Conservation (phyloP, 2,888 invertebrate genomes). For the Chymomyza caudatula region DNA sequence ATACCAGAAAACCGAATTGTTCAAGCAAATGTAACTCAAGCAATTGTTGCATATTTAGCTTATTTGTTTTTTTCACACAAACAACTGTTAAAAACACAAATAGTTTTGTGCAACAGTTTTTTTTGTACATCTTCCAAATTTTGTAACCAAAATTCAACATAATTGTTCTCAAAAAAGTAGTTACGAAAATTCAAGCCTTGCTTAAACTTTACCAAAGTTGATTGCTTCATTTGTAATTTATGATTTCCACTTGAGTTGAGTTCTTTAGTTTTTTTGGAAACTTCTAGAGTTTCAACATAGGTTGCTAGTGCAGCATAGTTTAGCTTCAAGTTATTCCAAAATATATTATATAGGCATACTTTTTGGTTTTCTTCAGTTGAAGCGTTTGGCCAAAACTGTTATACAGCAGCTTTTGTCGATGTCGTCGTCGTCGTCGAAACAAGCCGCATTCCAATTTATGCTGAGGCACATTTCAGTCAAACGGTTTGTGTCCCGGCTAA, state of each 20-base stretch:
- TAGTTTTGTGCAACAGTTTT: constrained; percentile 22
- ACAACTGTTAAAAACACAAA: not conserved
- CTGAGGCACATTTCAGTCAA: constrained; percentile 60
- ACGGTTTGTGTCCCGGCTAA: constrained; percentile 60
- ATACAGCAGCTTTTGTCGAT: too few relatives aligned
- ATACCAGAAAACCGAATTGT: not conserved
- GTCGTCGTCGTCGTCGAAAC: not conserved
- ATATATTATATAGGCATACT: not conserved
- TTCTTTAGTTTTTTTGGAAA: constrained; percentile 25
- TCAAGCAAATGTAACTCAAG: not conserved
- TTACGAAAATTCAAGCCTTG: constrained; percentile 55
- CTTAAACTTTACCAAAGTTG: constrained; percentile 75
- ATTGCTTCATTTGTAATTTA: constrained; percentile 58
- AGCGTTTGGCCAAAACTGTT: constrained; percentile 24
- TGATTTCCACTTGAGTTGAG: not conserved
- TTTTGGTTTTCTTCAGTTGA: not conserved
- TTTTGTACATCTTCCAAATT: constrained; percentile 34
- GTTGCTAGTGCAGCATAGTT: constrained; percentile 60
- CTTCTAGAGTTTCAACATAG: constrained; percentile 24
- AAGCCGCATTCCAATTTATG: constrained; percentile 19
- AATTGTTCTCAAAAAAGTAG: constrained; percentile 38
- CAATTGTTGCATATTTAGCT: constrained; percentile 22
- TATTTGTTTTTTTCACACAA: constrained; percentile 25
- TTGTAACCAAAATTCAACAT: constrained; percentile 23
- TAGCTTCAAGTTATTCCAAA: constrained; percentile 29